Conservation (phyloP, 2,113 vertebrate genomes). For the Agapornis roseicollis region DNA sequence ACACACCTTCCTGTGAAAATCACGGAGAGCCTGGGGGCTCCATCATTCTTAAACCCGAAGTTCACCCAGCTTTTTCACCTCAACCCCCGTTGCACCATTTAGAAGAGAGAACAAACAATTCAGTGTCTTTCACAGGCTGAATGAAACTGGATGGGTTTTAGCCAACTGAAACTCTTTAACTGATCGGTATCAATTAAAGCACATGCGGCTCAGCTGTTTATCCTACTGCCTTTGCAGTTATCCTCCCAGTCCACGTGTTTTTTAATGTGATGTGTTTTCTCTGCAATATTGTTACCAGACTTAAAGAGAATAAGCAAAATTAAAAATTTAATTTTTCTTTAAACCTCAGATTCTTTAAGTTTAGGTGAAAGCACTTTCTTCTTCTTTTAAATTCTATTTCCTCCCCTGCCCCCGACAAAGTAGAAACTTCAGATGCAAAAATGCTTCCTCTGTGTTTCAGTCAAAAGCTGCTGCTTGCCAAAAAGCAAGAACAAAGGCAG, state of each 20-base stretch:
- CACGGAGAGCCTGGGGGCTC: not conserved
- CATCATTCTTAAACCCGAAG: not conserved
- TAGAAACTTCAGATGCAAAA: not conserved
- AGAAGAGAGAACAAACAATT: fast-evolving
- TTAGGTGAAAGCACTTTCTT: not conserved
- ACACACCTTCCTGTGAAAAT: no score
- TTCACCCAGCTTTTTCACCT: not conserved
- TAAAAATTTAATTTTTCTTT: fast-evolving
- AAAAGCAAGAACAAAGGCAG: not conserved
- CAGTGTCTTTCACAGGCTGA: not conserved
- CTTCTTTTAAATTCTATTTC: not conserved
- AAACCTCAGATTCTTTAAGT: not conserved
- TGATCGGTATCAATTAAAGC: not conserved
- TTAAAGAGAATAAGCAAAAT: not conserved
- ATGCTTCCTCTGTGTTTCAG: not conserved
- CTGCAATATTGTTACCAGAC: not conserved
- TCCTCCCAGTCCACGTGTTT: not conserved
- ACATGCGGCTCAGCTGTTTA: not conserved
- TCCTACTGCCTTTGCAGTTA: not conserved
- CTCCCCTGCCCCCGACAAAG: not conserved
- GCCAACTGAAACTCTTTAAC: not conserved
- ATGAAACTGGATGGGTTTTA: not conserved
- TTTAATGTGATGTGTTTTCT: not conserved
- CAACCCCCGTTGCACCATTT: fast-evolving
- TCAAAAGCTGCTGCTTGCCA: not conserved